Conservation (phyloP, 2,113 vertebrate species). For the Thunnus maccoyii region DNA sequence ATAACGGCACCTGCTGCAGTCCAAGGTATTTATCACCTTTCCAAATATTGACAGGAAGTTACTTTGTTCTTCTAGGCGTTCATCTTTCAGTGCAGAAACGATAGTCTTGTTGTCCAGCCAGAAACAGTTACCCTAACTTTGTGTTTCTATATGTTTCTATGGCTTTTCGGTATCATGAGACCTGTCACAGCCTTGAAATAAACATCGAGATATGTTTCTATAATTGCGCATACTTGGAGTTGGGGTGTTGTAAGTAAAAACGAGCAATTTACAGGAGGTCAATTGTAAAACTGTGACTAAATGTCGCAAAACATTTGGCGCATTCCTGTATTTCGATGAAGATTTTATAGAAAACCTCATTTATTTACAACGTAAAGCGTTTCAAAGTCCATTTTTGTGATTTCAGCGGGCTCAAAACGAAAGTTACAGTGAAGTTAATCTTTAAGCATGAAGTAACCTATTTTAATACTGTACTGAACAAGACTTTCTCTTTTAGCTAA, state of each 20-base stretch:
- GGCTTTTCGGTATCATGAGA: background rate
- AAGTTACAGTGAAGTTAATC: constrained; percentile 15
- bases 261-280: background rate
- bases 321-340: too few relatives aligned
- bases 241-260: background rate
- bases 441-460: background rate
- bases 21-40: constrained; percentile 63
- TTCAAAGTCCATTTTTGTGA: constrained; percentile 15
- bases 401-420: background rate
- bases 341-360: background rate
- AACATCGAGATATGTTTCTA: background rate
- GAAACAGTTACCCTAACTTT: background rate
- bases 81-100: background rate
- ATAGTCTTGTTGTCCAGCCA: background rate
- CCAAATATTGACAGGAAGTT: background rate
- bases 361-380: background rate
- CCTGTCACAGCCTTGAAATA: background rate
- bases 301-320: background rate
- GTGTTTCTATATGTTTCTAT: background rate
- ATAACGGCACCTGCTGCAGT: constrained; percentile 23
- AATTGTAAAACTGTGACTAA: background rate
- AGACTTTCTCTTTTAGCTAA: background rate
- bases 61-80: background rate
- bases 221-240: background rate
- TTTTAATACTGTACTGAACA: background rate